Conservation (phyloP, 2,888 invertebrate genomes). For the Lithophane ornitopus region DNA sequence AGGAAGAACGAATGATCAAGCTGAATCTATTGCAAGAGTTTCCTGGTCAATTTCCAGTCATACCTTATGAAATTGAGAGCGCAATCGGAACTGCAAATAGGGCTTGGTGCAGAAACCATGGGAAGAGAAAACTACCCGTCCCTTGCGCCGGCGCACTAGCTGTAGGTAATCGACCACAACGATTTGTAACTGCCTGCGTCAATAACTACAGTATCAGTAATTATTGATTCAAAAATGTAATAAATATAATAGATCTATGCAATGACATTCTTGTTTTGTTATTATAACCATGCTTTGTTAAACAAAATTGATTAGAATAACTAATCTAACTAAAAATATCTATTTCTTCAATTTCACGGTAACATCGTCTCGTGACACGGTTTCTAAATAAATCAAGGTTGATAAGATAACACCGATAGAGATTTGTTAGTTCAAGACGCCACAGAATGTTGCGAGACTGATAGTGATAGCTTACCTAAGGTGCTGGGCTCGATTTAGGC, state of each 20-base stretch:
- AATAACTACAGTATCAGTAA: background rate
- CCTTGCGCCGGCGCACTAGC: slow-evolving; percentile 54
- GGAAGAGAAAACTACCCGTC: slow-evolving; percentile 80
- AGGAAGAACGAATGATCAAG: background rate
- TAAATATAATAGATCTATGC: slow-evolving; percentile 9
- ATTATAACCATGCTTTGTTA: background rate
- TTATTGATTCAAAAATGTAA: slow-evolving; percentile 8
- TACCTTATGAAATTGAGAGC: slow-evolving; percentile 11
- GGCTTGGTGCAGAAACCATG: slow-evolving; percentile 76
- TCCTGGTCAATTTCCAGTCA: background rate
- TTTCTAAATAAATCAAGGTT: slow-evolving; percentile 82
- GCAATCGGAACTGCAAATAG: slow-evolving; percentile 62
- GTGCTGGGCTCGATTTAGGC: slow-evolving; percentile 46
- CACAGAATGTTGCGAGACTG: slow-evolving; percentile 63
- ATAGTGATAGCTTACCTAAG: slow-evolving; percentile 66
- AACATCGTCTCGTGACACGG: slow-evolving; percentile 72
- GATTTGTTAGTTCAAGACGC: slow-evolving; percentile 72
- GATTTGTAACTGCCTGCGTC: slow-evolving; percentile 10
- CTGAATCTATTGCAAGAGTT: background rate
- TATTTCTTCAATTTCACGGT: slow-evolving; percentile 41
- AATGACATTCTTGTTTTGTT: background rate
- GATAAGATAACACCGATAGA: slow-evolving; percentile 80
- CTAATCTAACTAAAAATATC: slow-evolving; percentile 10
- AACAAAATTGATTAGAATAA: slow-evolving; percentile 15
- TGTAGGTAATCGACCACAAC: slow-evolving; percentile 37